Percentiles rank a stretch among this genome's conserved stretches.
phyloP scores from a whole-genome alignment of 1,140 invertebrate genomes.

The Pseudomyrmex dendroicus region DNA sequence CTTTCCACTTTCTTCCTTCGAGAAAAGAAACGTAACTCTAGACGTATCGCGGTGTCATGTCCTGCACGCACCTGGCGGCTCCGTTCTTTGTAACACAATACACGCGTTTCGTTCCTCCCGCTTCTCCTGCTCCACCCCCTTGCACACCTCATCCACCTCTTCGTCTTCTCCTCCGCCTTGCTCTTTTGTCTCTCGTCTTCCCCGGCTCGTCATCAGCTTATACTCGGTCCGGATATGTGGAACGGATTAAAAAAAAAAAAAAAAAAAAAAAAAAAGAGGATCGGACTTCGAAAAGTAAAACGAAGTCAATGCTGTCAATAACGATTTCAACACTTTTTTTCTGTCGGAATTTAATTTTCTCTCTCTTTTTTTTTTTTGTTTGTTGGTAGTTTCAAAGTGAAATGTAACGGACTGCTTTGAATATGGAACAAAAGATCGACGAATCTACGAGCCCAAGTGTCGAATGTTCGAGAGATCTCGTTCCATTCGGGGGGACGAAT shows the following conservation, averaged over 20 bases:
- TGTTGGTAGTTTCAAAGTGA: background rate
- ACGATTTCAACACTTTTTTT: background rate
- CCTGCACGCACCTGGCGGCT: slow-evolving; percentile 81
- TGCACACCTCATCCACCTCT: slow-evolving; percentile 27
- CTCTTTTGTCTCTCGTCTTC: slow-evolving; percentile 37
- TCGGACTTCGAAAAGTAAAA: background rate
- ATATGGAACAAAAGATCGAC: background rate
- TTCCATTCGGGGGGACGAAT: background rate
- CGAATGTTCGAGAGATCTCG: background rate
- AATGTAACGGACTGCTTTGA: background rate
- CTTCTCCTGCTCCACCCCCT: slow-evolving; percentile 27
- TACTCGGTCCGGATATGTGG: slow-evolving; percentile 47
- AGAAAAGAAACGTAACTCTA: slow-evolving; percentile 81
- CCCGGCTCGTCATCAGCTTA: slow-evolving; percentile 52
- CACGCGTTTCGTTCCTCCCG: slow-evolving; percentile 74
- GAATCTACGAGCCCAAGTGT: no score
- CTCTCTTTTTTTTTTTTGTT: background rate
- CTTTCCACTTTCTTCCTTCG: slow-evolving; percentile 62
- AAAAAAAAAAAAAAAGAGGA: slow-evolving; percentile 44
- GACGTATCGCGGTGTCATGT: slow-evolving; percentile 81
- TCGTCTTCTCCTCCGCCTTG: slow-evolving; percentile 18
- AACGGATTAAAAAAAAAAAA: slow-evolving; percentile 42
- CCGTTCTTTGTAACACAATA: slow-evolving; percentile 82
- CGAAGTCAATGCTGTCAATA: background rate
- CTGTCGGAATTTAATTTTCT: background rate